Conservation (phyloP, 2,113 vertebrate genomes). For the Python bivittatus region DNA sequence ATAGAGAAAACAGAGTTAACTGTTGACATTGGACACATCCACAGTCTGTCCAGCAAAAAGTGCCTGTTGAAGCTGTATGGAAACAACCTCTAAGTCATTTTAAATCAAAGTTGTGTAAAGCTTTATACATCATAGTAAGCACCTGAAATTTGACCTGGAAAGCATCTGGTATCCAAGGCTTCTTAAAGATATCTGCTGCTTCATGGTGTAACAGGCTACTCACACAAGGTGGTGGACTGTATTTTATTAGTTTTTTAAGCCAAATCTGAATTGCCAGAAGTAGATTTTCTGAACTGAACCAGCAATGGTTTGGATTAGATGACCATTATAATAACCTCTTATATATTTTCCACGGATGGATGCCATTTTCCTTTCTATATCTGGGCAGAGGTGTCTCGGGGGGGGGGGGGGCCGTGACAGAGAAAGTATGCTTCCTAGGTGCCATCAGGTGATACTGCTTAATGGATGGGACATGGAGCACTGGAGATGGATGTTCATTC, state of each 20-base stretch:
- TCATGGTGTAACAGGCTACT: neutral
- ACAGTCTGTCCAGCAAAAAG: neutral
- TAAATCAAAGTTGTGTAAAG: neutral
- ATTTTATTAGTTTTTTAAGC: neutral
- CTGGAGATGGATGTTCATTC: neutral
- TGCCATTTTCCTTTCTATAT: neutral
- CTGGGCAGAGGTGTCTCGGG: neutral
- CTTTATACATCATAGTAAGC: neutral
- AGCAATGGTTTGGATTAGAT: neutral
- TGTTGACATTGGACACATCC: neutral
- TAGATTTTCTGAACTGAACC: neutral
- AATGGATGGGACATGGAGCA: neutral
- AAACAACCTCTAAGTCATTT: neutral
- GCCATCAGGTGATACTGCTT: neutral
- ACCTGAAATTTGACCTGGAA: neutral
- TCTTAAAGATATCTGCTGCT: neutral
- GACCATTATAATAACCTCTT: neutral
- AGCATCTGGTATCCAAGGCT: neutral
- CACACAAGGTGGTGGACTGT: neutral
- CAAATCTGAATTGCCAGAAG: neutral
- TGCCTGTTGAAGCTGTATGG: neutral
- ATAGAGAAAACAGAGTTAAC: neutral
- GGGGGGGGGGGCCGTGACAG: neutral
- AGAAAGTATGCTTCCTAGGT: neutral
- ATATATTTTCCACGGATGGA: neutral